phyloP scores from a whole-genome alignment of 2,797 vertebrate genomes.

The Sciurus carolinensis region DNA sequence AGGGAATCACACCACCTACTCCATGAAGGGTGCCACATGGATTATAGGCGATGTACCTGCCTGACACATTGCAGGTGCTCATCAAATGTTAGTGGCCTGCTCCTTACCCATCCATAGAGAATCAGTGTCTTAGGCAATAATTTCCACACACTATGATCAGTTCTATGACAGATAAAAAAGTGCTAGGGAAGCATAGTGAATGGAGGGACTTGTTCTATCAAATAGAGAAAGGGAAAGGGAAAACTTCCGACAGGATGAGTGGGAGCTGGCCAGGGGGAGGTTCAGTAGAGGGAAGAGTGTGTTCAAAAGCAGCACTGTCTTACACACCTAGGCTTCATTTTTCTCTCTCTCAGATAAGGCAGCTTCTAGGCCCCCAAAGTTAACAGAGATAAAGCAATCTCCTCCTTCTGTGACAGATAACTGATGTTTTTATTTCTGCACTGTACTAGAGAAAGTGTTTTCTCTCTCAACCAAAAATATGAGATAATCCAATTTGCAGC shows the following conservation, averaged over 20 bases:
- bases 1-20: not conserved
- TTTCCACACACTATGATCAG: not conserved
- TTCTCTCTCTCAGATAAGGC: conserved; percentile 39
- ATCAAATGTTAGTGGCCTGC: not conserved
- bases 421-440: conserved; percentile 75
- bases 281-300: not conserved
- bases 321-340: not conserved
- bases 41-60: not conserved
- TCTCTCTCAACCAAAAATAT: conserved; percentile 74
- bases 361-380: conserved; percentile 22
- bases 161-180: not conserved
- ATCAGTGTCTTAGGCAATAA: not conserved
- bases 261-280: not conserved
- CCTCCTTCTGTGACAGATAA: conserved; percentile 66
- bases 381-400: conserved; percentile 63
- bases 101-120: not conserved
- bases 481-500: conserved; percentile 73
- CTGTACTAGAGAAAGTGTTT: conserved; percentile 40
- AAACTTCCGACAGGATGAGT: not conserved
- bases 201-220: not conserved
- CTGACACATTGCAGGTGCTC: not conserved
- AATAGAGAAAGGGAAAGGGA: not conserved
- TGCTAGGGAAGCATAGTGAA: not conserved
- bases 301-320: not conserved
- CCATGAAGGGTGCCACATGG: not conserved